Conservation (phyloP, 2,113 vertebrate genomes). For the Progne subis region DNA sequence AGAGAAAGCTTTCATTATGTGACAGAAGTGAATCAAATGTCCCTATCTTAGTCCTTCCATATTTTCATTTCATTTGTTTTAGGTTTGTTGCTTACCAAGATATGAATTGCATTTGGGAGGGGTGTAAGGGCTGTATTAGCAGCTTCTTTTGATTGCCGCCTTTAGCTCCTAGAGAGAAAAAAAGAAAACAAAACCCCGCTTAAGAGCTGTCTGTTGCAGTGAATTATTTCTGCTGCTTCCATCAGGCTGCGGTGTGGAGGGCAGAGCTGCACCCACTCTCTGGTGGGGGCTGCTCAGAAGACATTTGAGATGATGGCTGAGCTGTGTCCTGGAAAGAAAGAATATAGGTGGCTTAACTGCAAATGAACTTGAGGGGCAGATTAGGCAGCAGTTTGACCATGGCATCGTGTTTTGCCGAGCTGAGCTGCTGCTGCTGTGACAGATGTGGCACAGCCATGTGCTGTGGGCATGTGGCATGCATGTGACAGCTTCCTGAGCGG, state of each 20-base stretch:
- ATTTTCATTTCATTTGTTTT: neutral
- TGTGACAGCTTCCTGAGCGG: neutral
- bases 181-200: accelerated
- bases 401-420: neutral
- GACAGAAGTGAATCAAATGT: neutral
- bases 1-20: neutral
- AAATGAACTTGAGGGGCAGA: neutral
- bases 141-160: neutral
- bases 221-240: neutral
- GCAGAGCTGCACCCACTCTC: neutral
- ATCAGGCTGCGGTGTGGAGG: neutral
- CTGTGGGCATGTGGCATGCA: neutral
- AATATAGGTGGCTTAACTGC: neutral
- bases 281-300: neutral
- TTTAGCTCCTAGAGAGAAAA: neutral
- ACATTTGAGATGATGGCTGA: neutral
- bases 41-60: neutral
- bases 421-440: neutral
- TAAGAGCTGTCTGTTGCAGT: neutral
- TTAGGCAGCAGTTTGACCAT: neutral
- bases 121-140: neutral
- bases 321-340: neutral
- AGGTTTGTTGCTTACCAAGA: slow-evolving; percentile 16
- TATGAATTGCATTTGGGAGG: neutral
- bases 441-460: neutral